Evolutionary conservation across 2,888 invertebrate species (phyloP).

Genomic region (Cosmorhoe ocellata): DNA sequence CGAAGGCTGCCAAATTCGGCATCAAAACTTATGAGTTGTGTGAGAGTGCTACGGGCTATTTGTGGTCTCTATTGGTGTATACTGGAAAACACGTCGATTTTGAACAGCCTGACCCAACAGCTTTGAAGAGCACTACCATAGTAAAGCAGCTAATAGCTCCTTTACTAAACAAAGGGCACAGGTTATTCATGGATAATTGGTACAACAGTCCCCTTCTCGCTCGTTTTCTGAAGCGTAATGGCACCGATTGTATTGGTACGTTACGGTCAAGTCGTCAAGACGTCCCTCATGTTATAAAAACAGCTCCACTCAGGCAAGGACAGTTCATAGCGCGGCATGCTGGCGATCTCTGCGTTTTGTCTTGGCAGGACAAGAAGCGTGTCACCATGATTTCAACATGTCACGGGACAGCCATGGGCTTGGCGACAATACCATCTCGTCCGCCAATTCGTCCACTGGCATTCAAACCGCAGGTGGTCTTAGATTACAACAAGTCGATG

Average conservation of each 20-base stretch:
- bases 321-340: too few species aligned
- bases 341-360: too few species aligned
- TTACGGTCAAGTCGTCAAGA: too few species aligned
- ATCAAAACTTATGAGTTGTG: not conserved
- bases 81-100: not conserved
- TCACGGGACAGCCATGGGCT: too few species aligned
- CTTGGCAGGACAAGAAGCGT: too few species aligned
- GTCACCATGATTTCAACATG: too few species aligned
- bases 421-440: too few species aligned
- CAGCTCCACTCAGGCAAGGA: too few species aligned
- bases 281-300: too few species aligned
- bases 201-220: not conserved
- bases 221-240: not conserved
- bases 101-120: not conserved
- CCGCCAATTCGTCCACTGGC: too few species aligned
- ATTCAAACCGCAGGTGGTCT: too few species aligned
- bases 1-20: not conserved
- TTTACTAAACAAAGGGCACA: not conserved
- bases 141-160: not conserved
- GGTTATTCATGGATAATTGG: not conserved
- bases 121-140: not conserved
- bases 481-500: too few species aligned
- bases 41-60: not conserved
- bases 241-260: not conserved
- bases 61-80: not conserved